phyloP scores from a whole-genome alignment of 2,113 vertebrate species.

The Malurus elegans region DNA sequence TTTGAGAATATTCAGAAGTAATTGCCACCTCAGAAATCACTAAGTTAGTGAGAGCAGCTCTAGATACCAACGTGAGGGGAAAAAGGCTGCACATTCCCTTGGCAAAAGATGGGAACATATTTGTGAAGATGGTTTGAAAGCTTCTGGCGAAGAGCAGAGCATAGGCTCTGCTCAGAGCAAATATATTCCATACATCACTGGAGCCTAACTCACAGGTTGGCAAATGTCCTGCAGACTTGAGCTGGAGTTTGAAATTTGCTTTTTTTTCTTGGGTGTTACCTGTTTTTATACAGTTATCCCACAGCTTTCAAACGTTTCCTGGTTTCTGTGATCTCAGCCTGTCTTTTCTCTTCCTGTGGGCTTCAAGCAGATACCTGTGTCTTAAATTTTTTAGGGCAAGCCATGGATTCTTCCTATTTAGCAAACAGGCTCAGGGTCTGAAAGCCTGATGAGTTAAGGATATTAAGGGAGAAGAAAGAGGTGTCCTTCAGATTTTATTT shows the following conservation, averaged over 20 bases:
- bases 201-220: slow-evolving; percentile 23
- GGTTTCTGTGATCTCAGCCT: neutral
- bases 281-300: neutral
- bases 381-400: neutral
- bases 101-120: slow-evolving; percentile 62
- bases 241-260: neutral
- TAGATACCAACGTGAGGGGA: slow-evolving; percentile 55
- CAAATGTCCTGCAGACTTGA: slow-evolving; percentile 30
- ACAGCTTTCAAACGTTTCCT: neutral
- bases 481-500: neutral
- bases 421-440: neutral
- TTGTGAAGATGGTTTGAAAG: slow-evolving; percentile 59
- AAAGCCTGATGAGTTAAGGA: neutral
- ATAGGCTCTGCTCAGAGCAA: slow-evolving; percentile 41
- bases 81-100: slow-evolving; percentile 44
- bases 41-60: neutral
- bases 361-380: neutral
- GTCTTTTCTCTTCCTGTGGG: neutral
- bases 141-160: slow-evolving; percentile 23
- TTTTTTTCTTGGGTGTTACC: neutral
- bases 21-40: neutral
- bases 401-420: neutral
- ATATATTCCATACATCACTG: slow-evolving; percentile 60
- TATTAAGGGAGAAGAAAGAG: neutral
- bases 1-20: neutral